Conservation (phyloP, 37 sponge, comb jelly and placozoan genomes). For the Eunapius fragilis region DNA sequence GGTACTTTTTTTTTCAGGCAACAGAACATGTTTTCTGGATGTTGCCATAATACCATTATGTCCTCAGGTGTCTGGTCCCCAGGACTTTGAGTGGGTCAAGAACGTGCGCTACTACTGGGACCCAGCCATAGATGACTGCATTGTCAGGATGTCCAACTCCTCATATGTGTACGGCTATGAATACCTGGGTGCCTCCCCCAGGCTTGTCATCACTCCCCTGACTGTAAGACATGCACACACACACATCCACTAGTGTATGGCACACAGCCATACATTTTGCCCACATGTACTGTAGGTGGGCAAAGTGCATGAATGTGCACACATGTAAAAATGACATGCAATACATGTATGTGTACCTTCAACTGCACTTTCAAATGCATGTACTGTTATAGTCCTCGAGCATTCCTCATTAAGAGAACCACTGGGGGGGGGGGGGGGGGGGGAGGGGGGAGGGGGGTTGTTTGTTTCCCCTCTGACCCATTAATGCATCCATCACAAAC, state of each 20-base stretch:
- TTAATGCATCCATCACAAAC: too few relatives aligned
- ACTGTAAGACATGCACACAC: slow-evolving; percentile 63
- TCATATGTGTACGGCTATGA: slow-evolving; percentile 94
- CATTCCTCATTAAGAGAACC: too few relatives aligned
- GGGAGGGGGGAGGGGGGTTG: too few relatives aligned
- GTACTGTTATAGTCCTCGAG: too few relatives aligned
- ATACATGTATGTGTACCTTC: too few relatives aligned
- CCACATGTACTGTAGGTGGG: too few relatives aligned
- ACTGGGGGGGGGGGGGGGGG: too few relatives aligned
- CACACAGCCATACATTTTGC: background rate
- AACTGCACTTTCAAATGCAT: too few relatives aligned
- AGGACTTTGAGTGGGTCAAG: slow-evolving; percentile 98
- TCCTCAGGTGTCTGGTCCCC: slow-evolving; percentile 62
- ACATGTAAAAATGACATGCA: too few relatives aligned
- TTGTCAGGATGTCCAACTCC: slow-evolving; percentile 94
- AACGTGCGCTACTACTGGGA: slow-evolving; percentile 99
- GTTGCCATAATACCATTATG: background rate
- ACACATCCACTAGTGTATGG: background rate
- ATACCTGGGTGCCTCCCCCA: slow-evolving; percentile 94
- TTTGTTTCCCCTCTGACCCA: too few relatives aligned
- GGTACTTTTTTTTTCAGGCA: too few relatives aligned
- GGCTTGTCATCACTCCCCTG: slow-evolving; percentile 98
- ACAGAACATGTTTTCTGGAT: slow-evolving; percentile 90
- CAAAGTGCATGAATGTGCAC: too few relatives aligned
- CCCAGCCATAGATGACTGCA: slow-evolving; percentile 86